phyloP scores from a whole-genome alignment of 1,140 invertebrate species.

The Ceratitis capitata region DNA sequence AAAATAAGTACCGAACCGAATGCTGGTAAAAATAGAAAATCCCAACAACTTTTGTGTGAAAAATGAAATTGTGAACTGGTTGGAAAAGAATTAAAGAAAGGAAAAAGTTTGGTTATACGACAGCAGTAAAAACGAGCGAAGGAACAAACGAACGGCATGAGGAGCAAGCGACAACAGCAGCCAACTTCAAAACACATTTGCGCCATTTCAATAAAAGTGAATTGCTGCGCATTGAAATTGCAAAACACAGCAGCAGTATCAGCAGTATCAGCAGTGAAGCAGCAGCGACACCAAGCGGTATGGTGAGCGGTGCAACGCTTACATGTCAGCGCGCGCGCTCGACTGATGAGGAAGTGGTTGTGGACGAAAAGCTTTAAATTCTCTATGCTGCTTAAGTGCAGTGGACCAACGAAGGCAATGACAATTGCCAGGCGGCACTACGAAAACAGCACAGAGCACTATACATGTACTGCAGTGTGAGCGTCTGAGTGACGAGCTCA shows the following conservation, averaged over 20 bases:
- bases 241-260: not conserved
- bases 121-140: not conserved
- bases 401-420: conserved; percentile 8
- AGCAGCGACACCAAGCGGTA: not conserved
- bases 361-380: conserved; percentile 23
- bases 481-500: conserved; percentile 43
- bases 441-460: not conserved
- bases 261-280: no score
- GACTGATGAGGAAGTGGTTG: conserved; percentile 29
- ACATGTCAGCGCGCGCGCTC: not conserved
- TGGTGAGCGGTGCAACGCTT: not conserved
- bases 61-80: conserved; percentile 7
- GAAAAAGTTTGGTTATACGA: not conserved
- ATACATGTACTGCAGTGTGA: not conserved
- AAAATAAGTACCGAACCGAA: conserved; percentile 1
- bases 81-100: not conserved
- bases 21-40: not conserved
- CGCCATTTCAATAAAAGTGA: conserved; percentile 65
- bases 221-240: conserved; percentile 49
- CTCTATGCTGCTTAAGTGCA: conserved; percentile 37
- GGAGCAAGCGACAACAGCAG: not conserved
- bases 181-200: conserved; percentile 46
- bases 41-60: not conserved
- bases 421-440: not conserved
- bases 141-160: not conserved